These are phyloP conservation scores for Drosophila mayaguana DNA, from an alignment of 2,888 invertebrate species.

Conservation along the genomic window DNA sequence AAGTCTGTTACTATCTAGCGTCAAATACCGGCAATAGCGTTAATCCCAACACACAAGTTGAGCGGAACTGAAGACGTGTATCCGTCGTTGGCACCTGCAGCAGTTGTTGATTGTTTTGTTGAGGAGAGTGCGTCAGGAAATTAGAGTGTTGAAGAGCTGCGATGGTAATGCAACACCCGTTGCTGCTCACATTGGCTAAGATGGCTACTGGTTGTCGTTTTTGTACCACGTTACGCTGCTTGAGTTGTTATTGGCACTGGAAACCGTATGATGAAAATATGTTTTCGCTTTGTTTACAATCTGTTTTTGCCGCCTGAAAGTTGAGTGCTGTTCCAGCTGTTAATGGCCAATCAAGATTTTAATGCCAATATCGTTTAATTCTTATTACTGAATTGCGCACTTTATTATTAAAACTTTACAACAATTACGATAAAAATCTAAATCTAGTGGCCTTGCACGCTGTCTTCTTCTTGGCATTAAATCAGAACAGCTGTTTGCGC, in stretches of 20 bases:
- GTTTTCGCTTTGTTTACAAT: constrained; percentile 54
- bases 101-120: constrained; percentile 16
- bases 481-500: constrained; percentile 49
- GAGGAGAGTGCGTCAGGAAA: neutral
- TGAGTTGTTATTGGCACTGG: constrained; percentile 37
- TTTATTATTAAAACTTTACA: constrained; percentile 53
- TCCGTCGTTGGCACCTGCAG: constrained; percentile 27
- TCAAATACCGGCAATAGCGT: constrained; percentile 30
- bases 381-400: constrained; percentile 40
- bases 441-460: constrained; percentile 69
- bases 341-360: neutral
- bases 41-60: constrained; percentile 19
- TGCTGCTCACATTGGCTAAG: constrained; percentile 17
- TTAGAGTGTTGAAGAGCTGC: constrained; percentile 1
- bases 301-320: constrained; percentile 43
- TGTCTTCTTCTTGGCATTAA: constrained; percentile 53
- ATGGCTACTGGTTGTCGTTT: constrained; percentile 18
- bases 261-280: constrained; percentile 24
- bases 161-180: constrained; percentile 8
- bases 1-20: neutral
- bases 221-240: constrained; percentile 12
- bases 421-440: constrained; percentile 61
- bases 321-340: neutral
- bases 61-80: constrained; percentile 24
- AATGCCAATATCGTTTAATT: constrained; percentile 6